Percentiles rank a stretch among this genome's conserved stretches.
Conservation (phyloP, 2,113 vertebrate species). For the Takifugu flavidus region DNA sequence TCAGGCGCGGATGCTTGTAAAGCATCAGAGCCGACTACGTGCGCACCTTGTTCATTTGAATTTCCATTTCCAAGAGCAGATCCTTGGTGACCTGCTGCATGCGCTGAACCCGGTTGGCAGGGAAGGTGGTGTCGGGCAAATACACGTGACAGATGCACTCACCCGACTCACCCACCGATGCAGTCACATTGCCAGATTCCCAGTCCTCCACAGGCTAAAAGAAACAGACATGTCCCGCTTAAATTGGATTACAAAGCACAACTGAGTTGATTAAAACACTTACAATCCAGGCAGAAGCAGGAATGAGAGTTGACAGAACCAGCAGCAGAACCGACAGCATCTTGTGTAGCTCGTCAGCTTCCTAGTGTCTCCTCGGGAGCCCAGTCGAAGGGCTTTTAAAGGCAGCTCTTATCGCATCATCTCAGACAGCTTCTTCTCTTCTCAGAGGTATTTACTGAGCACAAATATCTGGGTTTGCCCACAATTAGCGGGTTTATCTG, state of each 20-base stretch:
- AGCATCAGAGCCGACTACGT: background rate
- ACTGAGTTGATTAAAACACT: background rate
- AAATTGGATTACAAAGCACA: background rate
- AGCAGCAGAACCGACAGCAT: slow-evolving; percentile 50
- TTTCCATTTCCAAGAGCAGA: slow-evolving; percentile 55
- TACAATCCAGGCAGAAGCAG: slow-evolving; percentile 63
- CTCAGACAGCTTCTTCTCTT: slow-evolving; percentile 32
- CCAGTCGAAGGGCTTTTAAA: slow-evolving; percentile 49
- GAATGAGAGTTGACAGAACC: slow-evolving; percentile 35
- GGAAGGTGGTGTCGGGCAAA: slow-evolving; percentile 64
- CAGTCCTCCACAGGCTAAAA: slow-evolving; percentile 56
- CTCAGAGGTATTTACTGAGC: slow-evolving; percentile 16
- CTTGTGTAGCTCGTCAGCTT: slow-evolving; percentile 5
- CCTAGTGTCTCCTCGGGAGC: slow-evolving; percentile 3
- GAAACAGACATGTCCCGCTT: background rate
- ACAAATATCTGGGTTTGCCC: slow-evolving; percentile 29
- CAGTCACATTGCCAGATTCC: slow-evolving; percentile 66
- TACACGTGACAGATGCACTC: slow-evolving; percentile 66
- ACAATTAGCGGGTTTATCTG: background rate
- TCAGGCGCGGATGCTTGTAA: background rate
- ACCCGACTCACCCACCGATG: slow-evolving; percentile 58
- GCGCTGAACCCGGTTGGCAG: slow-evolving; percentile 55
- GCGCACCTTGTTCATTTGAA: slow-evolving; percentile 64
- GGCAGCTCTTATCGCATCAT: slow-evolving; percentile 38
- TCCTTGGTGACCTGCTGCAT: slow-evolving; percentile 63